Evolutionary conservation across 1,140 invertebrate species (phyloP), one percentile per base, ranked within the genome.

Genomic region (Cyphomyrmex costatus): DNA sequence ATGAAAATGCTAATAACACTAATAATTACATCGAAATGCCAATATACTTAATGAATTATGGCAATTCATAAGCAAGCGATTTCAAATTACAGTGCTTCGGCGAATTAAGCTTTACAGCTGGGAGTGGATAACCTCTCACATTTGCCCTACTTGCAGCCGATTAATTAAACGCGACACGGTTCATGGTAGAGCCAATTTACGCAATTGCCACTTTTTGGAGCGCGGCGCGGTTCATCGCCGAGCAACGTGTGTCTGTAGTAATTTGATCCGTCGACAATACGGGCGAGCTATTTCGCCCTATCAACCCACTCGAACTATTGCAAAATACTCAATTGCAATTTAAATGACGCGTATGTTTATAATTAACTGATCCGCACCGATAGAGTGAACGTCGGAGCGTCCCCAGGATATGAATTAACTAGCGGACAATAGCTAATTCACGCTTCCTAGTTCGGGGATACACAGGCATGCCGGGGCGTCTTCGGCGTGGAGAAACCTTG

Each of bases 151-250:
- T 73, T 53, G 79, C 53, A 46, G 51, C 79, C 68, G 79, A 83
- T 83, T 83, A 83, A 83, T 83, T 83, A 83, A 83, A 70, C 79
- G 79, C 68, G 79, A 73, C 79, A 71, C 79, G 79, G 71, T 74
- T 83, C 79, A 60, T 60, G 79, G 68, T 68, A 60, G 79, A 83
- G 79, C 79, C 79, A 83, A 83, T 83, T 83, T 83, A 83, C 79
- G 79, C 79, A 83, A 83, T 83, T 73, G 79, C 79, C 79, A 83
- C 79, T 83, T 83, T 83, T 83, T 83, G 79, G 53, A 73, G 42
- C 68, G 36, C 79, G 16, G 49, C 78, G 79, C 68, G 79, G 33
- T 60, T 70, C 33, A 79, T 79, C 74, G 61, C 30, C 51, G 30
- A 24, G 53, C 63, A 51, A 78, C 61, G 83, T 78, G 83, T 80